A percentile compares a stretch with the other conserved stretches of the same genome.
Conservation (phyloP, 2,113 vertebrate genomes). For the Odocoileus virginianus region DNA sequence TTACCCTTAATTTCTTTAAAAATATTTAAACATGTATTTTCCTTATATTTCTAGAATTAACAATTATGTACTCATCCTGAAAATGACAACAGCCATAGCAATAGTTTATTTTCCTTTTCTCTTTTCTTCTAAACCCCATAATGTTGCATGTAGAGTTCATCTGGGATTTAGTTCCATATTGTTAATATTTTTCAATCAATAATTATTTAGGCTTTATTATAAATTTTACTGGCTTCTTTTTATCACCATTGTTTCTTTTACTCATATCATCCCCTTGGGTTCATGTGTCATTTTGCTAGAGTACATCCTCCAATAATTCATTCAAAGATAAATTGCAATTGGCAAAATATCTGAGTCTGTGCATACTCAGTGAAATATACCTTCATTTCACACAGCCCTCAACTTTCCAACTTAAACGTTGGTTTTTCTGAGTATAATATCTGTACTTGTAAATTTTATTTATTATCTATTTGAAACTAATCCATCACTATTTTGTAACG, state of each 20-base stretch:
- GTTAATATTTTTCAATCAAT: background rate
- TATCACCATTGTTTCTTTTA: constrained; percentile 8
- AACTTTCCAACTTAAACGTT: background rate
- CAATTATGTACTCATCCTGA: background rate
- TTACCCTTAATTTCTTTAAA: background rate
- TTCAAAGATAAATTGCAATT: background rate
- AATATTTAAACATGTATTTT: background rate
- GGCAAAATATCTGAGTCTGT: constrained; percentile 22
- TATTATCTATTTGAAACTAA: constrained; percentile 12
- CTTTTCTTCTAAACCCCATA: background rate
- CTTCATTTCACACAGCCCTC: background rate
- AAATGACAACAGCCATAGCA: background rate
- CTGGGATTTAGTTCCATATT: background rate
- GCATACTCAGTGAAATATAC: background rate
- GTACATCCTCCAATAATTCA: constrained; percentile 3
- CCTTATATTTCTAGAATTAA: background rate
- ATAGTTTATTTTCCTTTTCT: background rate
- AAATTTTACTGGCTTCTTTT: background rate
- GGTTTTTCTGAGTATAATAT: background rate
- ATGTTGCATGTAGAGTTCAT: background rate
- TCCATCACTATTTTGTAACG: background rate
- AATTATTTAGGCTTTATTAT: constrained; percentile 18
- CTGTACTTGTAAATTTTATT: constrained; percentile 26
- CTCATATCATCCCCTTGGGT: background rate
- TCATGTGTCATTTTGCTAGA: constrained; percentile 31